These are phyloP conservation scores for Tachysurus fulvidraco DNA, from an alignment of 2,113 vertebrate species.

Conservation along the genomic window DNA sequence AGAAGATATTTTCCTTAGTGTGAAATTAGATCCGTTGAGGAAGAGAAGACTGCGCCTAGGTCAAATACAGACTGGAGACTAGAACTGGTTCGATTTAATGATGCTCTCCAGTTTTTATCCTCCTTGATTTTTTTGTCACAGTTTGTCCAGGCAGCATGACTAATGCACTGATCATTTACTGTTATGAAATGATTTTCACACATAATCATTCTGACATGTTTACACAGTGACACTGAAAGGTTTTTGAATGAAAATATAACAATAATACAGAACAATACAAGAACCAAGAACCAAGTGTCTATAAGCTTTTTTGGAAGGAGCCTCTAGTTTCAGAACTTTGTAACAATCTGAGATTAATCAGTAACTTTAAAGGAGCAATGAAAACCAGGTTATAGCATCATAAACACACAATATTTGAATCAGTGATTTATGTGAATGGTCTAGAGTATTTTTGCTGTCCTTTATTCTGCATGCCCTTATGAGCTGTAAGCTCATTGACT, in stretches of 20 bases:
- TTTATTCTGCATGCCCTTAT: neutral
- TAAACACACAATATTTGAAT: neutral
- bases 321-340: slow-evolving; percentile 4
- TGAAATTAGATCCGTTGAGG: neutral
- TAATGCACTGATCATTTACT: neutral
- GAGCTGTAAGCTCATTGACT: neutral
- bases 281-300: neutral
- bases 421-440: neutral
- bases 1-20: neutral
- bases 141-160: neutral
- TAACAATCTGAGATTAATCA: neutral
- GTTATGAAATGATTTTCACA: neutral
- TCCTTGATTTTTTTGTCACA: neutral
- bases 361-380: neutral
- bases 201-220: neutral
- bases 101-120: neutral
- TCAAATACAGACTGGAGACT: neutral
- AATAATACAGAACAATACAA: neutral
- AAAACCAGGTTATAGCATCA: neutral
- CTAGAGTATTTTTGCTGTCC: neutral
- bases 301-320: too few species aligned
- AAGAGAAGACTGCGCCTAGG: neutral
- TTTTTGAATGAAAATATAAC: neutral
- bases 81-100: neutral
- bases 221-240: neutral